Conservation (phyloP, 2,888 invertebrate genomes). For the Drosophila anomalipes region DNA sequence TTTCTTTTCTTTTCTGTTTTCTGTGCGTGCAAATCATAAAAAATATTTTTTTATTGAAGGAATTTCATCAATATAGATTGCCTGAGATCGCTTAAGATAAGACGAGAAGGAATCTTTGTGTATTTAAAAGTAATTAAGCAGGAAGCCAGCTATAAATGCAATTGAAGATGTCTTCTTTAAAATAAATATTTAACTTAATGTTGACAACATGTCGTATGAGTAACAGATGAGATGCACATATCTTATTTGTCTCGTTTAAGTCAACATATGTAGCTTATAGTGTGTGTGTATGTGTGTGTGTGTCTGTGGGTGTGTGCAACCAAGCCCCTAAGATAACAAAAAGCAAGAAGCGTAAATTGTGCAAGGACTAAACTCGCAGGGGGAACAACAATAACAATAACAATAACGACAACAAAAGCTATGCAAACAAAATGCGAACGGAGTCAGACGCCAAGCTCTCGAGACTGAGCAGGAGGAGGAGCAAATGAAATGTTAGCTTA, state of each 20-base stretch:
- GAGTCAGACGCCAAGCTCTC: constrained; percentile 5
- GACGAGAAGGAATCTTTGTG: background rate
- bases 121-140: background rate
- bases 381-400: constrained; percentile 22
- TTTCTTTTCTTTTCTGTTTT: background rate
- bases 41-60: too few species aligned
- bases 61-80: background rate
- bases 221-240: background rate
- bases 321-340: constrained; percentile 17
- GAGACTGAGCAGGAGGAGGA: background rate
- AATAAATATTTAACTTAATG: background rate
- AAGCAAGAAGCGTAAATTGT: constrained; percentile 10
- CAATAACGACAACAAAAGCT: constrained; percentile 41
- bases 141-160: background rate
- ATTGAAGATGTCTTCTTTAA: background rate
- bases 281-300: background rate
- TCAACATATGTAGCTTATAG: background rate
- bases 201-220: background rate
- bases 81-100: background rate
- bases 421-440: constrained; percentile 48
- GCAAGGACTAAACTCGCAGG: constrained; percentile 24
- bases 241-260: background rate
- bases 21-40: background rate
- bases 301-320: background rate
- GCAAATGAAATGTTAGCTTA: constrained; percentile 60